Evolutionary conservation across 2,113 vertebrate species (phyloP), one percentile per base, ranked within the genome.

Genomic region (Passer montanus): DNA sequence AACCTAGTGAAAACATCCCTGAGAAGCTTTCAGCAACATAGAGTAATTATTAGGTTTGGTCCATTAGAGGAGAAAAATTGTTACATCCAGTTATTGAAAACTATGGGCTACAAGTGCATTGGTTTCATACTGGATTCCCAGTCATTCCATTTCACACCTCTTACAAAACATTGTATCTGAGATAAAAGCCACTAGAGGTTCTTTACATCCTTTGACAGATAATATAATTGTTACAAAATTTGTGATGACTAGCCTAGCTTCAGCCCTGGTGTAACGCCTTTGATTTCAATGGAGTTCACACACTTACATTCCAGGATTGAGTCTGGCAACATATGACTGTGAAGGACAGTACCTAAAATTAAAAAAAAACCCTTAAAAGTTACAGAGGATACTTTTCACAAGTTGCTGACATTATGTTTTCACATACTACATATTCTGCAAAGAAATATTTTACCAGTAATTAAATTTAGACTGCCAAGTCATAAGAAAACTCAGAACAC

Each of bases 361-460:
- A 19, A 41, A 62, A 60, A 37, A 37, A 53, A 63, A 14, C 2
- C 16, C 41, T 88, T 77, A 46, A 1, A 70, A 77, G 19, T 84
- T 72, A 74, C 4, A 93, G 81, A 84, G 26, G 23, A 35, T 43
- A 63, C 53, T 87, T 87, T 43, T 52, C 27, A 75, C 18, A 75
- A 85, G 66, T 50, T 79, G 47, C 56, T 67, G 69, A 44, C 4
- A 2, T 39, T 28, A n/a, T 18, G 35, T 30, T 90, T 93, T 89
- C 72, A 56, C 27, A 78, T 11, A 26, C 21, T 35, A 43, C 41
- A 93, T 70, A 83, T 79, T 97, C 95, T 95, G 92, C 95, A 94
- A 93, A 96, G 87, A 96, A 97, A 94, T n/a, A 84, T 87, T 96
- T 97, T 67, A 93, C 81, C 96, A 93, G 96, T 77, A 97, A 95